Percentiles rank a stretch among this genome's conserved stretches.
Evolutionary conservation across 1,140 invertebrate genomes (phyloP).

Genomic region (Calephelis virginiensis): DNA sequence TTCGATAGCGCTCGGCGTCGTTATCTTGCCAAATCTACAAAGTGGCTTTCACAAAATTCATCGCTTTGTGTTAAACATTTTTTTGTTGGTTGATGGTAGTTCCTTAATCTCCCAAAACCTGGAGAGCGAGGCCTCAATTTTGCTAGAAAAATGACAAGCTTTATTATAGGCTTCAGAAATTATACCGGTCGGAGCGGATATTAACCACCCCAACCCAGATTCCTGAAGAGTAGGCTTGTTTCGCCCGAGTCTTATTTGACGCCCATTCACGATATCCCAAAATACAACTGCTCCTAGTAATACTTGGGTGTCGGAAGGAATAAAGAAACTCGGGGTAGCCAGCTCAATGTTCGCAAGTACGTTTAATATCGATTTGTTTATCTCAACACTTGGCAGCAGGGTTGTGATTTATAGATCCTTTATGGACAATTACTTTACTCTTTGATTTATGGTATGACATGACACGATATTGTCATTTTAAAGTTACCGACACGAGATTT

Average conservation of each 20-base stretch:
- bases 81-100: not conserved
- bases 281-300: slow-evolving; percentile 24
- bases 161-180: not conserved
- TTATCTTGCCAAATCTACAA: no score
- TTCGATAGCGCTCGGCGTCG: no score
- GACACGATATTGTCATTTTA: not conserved
- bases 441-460: not conserved
- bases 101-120: slow-evolving; percentile 12
- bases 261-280: slow-evolving; percentile 16
- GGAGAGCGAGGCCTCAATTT: not conserved
- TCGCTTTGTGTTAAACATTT: not conserved
- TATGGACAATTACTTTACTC: no score
- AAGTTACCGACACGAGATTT: not conserved
- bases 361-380: not conserved
- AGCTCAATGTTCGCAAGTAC: slow-evolving; percentile 15
- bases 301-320: slow-evolving; percentile 21
- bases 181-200: slow-evolving; percentile 20
- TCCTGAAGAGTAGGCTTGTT: slow-evolving; percentile 23
- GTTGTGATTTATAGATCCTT: no score
- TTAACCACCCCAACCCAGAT: slow-evolving; percentile 23
- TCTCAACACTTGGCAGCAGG: no score
- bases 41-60: slow-evolving; percentile 4
- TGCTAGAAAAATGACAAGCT: not conserved
- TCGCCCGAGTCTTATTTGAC: slow-evolving; percentile 21
- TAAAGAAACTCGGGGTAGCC: slow-evolving; percentile 21